Evolutionary conservation across 2,888 invertebrate genomes (phyloP), one percentile per base, ranked within the genome.

Genomic region (Ceraclea dissimilis): DNA sequence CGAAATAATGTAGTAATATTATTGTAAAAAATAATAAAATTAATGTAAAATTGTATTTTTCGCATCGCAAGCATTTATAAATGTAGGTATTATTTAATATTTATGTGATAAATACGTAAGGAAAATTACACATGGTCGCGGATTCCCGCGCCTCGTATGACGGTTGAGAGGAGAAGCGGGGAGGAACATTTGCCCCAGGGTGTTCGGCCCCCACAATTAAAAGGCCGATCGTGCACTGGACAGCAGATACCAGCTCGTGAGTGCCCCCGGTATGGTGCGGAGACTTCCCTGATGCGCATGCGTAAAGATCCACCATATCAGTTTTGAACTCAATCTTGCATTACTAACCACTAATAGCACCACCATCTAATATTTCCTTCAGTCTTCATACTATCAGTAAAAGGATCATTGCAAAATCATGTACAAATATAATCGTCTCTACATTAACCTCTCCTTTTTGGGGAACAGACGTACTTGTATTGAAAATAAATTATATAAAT

Each of bases 91-190:
- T 39, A 39, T 39, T 39, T 39, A 39, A 39, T 39, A 39, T 39
- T 39, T 39, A 39, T 39, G 39, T 39, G 39, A 39, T 39, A 39
- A 39, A 39, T 39, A 39, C 5, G 39, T 13, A 39, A 52, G 48
- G 57, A 18, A 60, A 60, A 58, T 60, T 58, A 60, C 44, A 60
- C 52, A 56, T 60, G 49, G 56, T 56, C 51, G 60, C 49, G 46
- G 55, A 26, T 50, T 52, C 53, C 53, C 57, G 56, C 48, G 54
- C 21, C 31, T 21, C 20, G 16, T 13, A 49, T 56, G 53, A 43
- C 39, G 50, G 22, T n/a, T 26, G 49, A 13, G 47, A 31, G 49
- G 57, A 8, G 31, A 51, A 8, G 51, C 51, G 46, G 54, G 34
- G 51, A 49, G 46, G 48, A 52, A 48, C 50, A 51, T 22, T 8